Percentiles rank a stretch among this genome's conserved stretches.
These are phyloP conservation scores for Macaca mulatta DNA, from an alignment of 2,113 vertebrate genomes.

Conservation along the genomic window DNA sequence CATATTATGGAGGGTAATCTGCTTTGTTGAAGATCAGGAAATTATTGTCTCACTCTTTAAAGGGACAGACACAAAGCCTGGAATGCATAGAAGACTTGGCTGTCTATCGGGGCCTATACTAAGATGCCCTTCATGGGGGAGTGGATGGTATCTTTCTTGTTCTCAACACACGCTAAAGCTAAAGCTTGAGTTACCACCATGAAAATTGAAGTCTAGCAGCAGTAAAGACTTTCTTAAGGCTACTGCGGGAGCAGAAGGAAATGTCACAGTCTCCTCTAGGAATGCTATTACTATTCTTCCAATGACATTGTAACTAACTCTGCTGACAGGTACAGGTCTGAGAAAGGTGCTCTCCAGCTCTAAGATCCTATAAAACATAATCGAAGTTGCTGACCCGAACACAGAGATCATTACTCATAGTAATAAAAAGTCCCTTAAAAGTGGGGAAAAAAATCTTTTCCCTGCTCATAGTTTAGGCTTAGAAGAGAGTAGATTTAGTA, in stretches of 20 bases:
- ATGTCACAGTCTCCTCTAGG: neutral
- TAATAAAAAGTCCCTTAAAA: neutral
- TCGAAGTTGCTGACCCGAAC: neutral
- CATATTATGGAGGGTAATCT: neutral
- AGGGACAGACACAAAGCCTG: neutral
- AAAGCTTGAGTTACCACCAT: neutral
- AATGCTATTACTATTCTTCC: neutral
- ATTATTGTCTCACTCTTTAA: neutral
- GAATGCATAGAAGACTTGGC: neutral
- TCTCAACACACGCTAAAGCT: neutral
- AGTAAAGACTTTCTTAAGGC: neutral
- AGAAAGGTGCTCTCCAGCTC: neutral
- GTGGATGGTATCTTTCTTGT: neutral
- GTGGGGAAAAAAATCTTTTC: neutral
- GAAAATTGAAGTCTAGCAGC: neutral
- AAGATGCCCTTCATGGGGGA: accelerated
- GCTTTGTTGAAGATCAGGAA: neutral
- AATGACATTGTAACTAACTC: neutral
- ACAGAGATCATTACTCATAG: neutral
- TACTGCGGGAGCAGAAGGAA: neutral
- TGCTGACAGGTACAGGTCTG: neutral
- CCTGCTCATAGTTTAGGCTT: neutral
- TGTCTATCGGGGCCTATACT: neutral
- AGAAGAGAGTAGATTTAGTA: neutral
- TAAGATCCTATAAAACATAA: neutral